These are phyloP conservation scores for Aurelia coerulea DNA, from an alignment of 30 jellyfish, hydroid and myxozoan species.

Conservation along the genomic window DNA sequence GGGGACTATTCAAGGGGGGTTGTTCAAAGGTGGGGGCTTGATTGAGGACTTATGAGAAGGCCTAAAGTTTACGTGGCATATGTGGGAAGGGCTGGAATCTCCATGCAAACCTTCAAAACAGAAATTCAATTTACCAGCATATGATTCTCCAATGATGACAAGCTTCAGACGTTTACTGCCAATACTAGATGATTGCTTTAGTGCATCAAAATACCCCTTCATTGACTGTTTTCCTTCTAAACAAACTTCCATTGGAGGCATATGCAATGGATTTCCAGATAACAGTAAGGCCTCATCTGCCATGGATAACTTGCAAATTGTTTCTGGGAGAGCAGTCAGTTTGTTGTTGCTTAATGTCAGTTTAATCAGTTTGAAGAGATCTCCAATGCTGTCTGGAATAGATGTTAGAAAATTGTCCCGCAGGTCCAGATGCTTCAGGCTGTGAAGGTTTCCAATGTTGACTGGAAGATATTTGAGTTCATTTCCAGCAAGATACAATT, in stretches of 20 bases:
- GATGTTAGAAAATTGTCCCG: conserved; percentile 55
- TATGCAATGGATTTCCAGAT: conserved; percentile 79
- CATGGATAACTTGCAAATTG: conserved; percentile 38
- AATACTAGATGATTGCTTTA: conserved; percentile 20
- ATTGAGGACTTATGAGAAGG: too few relatives aligned
- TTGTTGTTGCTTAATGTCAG: conserved; percentile 64
- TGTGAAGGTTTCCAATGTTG: conserved; percentile 22
- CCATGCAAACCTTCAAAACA: too few relatives aligned
- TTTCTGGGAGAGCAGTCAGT: conserved; percentile 80
- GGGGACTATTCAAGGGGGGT: too few relatives aligned
- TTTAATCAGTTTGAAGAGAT: conserved; percentile 31
- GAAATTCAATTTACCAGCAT: conserved; percentile 57
- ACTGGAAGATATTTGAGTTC: conserved; percentile 48
- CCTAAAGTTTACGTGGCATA: too few relatives aligned
- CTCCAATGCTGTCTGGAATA: conserved; percentile 79
- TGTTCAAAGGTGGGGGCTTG: too few relatives aligned
- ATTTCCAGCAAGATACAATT: conserved; percentile 52
- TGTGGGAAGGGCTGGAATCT: too few relatives aligned
- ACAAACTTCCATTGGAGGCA: conserved; percentile 89
- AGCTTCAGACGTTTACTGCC: conserved; percentile 74
- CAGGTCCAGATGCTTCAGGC: conserved; percentile 54
- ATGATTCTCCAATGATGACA: conserved; percentile 80
- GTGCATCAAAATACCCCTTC: conserved; percentile 71
- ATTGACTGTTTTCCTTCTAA: conserved; percentile 74
- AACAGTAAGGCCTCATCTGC: conserved; percentile 57